Evolutionary conservation across 2,888 invertebrate genomes (phyloP).

Genomic region (Aquatica leii): DNA sequence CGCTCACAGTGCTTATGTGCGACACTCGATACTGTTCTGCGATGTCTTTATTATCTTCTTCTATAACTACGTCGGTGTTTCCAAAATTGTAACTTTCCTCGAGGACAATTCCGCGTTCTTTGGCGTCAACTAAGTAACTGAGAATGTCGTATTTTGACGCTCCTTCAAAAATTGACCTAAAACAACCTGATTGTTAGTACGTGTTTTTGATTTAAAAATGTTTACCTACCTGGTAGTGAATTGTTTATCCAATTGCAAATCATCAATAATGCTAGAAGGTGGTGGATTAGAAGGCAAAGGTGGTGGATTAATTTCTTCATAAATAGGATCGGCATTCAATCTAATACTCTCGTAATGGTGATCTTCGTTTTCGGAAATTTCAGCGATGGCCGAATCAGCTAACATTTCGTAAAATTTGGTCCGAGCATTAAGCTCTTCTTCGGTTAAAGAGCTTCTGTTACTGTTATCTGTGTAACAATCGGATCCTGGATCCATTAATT

Average conservation of each 20-base stretch:
- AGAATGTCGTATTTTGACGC: constrained; percentile 90
- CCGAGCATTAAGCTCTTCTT: constrained; percentile 70
- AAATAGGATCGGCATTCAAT: constrained; percentile 75
- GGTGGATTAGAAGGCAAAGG: constrained; percentile 82
- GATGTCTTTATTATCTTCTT: constrained; percentile 66
- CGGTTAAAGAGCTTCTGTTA: constrained; percentile 61
- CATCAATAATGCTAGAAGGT: constrained; percentile 70
- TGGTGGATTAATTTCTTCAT: constrained; percentile 82
- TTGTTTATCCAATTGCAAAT: constrained; percentile 76
- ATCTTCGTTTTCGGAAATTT: constrained; percentile 72
- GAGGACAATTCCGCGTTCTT: constrained; percentile 75
- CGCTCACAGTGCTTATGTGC: constrained; percentile 82
- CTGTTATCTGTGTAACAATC: constrained; percentile 75
- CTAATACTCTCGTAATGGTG: constrained; percentile 79
- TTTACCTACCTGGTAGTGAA: constrained; percentile 65
- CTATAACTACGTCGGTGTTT: constrained; percentile 61
- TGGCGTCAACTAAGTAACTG: constrained; percentile 87
- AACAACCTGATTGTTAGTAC: constrained; percentile 28
- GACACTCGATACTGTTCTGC: constrained; percentile 74
- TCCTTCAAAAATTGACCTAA: constrained; percentile 76
- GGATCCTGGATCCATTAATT: constrained; percentile 77
- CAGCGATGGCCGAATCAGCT: constrained; percentile 74
- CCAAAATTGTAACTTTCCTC: constrained; percentile 73
- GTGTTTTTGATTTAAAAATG: background rate
- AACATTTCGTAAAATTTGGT: constrained; percentile 79